These are phyloP conservation scores for Seladonia tumulorum DNA, from an alignment of 2,888 invertebrate genomes.

Conservation along the genomic window DNA sequence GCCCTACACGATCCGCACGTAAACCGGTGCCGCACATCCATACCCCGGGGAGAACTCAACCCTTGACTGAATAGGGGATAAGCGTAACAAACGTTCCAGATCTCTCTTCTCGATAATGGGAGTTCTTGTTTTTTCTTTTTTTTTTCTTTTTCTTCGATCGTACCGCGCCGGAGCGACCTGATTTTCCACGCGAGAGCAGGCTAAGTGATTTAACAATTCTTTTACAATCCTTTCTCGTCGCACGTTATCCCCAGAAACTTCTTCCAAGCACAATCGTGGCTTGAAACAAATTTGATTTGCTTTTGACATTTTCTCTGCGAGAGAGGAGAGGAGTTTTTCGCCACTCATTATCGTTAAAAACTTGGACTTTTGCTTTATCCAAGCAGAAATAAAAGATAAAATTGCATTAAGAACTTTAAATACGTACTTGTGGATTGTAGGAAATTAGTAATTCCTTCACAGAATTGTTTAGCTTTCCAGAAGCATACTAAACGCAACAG, in stretches of 20 bases:
- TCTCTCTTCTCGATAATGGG: conserved; percentile 41
- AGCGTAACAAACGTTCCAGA: conserved; percentile 50
- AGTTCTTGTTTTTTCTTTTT: conserved; percentile 9
- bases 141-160: conserved; percentile 6
- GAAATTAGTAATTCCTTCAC: neutral
- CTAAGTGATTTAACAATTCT: neutral
- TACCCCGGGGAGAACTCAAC: conserved; percentile 54
- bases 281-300: too few species aligned
- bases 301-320: too few species aligned
- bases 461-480: neutral
- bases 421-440: neutral
- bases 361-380: too few species aligned
- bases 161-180: neutral
- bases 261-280: neutral
- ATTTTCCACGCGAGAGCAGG: conserved; percentile 1
- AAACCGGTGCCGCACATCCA: conserved; percentile 51
- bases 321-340: too few species aligned
- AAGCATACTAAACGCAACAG: neutral
- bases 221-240: neutral
- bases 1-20: conserved; percentile 58
- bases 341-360: neutral
- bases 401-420: neutral
- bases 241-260: neutral
- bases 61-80: conserved; percentile 58
- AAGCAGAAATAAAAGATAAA: neutral